These are phyloP conservation scores for Pogonus chalceus DNA, from an alignment of 1,140 invertebrate species.

Conservation along the genomic window DNA sequence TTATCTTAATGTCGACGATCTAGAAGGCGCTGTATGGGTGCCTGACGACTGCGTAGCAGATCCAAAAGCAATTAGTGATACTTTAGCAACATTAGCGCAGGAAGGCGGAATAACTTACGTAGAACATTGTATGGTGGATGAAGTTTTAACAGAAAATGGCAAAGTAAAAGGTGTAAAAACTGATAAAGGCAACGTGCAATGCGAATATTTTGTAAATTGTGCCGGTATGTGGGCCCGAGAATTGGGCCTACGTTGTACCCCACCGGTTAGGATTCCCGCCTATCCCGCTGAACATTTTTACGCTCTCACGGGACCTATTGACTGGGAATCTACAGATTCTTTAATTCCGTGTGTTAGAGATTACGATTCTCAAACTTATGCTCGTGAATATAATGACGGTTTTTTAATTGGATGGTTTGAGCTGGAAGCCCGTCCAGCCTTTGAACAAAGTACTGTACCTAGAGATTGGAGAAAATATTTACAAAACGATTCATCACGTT, in stretches of 20 bases:
- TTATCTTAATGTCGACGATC: conserved; percentile 51
- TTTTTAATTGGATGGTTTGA: conserved; percentile 61
- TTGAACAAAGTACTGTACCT: conserved; percentile 46
- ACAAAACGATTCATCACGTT: conserved; percentile 52
- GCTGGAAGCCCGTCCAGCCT: conserved; percentile 51
- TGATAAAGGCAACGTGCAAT: conserved; percentile 46
- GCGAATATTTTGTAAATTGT: conserved; percentile 66
- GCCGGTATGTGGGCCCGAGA: conserved; percentile 64
- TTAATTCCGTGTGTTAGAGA: conserved; percentile 51
- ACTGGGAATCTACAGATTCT: neutral
- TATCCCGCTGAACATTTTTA: conserved; percentile 64
- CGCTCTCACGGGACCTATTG: conserved; percentile 45
- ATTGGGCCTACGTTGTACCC: conserved; percentile 50
- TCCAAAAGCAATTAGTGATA: conserved; percentile 48
- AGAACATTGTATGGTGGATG: conserved; percentile 48
- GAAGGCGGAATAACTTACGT: conserved; percentile 49
- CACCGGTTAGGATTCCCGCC: conserved; percentile 55
- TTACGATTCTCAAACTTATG: conserved; percentile 57
- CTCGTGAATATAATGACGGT: conserved; percentile 45
- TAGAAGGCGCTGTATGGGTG: conserved; percentile 63
- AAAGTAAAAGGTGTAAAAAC: conserved; percentile 50
- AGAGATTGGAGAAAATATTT: conserved; percentile 47
- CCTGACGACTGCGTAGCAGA: conserved; percentile 63
- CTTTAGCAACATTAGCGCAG: conserved; percentile 47
- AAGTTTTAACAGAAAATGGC: conserved; percentile 48